Base-by-base conservation (phyloP, 2,113 vertebrate genomes). In the Sebastes schlegelii region DNA sequence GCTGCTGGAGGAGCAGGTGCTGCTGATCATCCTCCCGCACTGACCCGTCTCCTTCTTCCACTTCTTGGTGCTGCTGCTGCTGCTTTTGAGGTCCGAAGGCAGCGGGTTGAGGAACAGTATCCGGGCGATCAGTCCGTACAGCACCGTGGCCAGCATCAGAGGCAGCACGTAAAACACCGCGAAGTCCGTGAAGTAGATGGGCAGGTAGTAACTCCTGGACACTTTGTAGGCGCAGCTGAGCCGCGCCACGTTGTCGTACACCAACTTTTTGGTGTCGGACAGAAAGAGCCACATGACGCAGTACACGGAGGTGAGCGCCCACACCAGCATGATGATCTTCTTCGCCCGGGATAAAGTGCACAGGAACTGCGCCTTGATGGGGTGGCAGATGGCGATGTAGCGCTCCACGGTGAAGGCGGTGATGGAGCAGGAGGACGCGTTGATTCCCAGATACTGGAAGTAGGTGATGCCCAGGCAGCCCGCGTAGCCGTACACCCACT, bases 251-350 rank as follows among this genome's bases (percentile, higher is more conserved):
- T 98, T 97, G 92, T 95, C 97, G 82, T 98, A 98, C 54, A 92
- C 93, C 52, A 94, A 92, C 12, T 93, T 95, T 52, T 96, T 96
- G 42, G 97, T 97, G 91, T 99, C 97, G 34, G 98, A 94, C 85
- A 99, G 92, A 90, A 98, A 99, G 94, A 99, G 97, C 98, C 98
- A 99, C 93, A 99, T 97, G 89, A 98, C 95, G 87, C 97, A 99
- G 88, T 99, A 99, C 45, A 96, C 82, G 1, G 96, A 97, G 2
- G 98, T 99, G 86, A 99, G 97, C 86, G 95, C 85, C 98, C 98
- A 99, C 51, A 99, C 98, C 88, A 97, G 94, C 90, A 97, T 88
- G 84, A 99, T 99, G 77, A 99, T 99, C 92, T 96, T 98, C 94
- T 98, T 99, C 61, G 98, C 98, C 93, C 98, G 94, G 84, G 98